Base-by-base conservation (phyloP, 2,888 invertebrate species). In the Seladonia tumulorum region DNA sequence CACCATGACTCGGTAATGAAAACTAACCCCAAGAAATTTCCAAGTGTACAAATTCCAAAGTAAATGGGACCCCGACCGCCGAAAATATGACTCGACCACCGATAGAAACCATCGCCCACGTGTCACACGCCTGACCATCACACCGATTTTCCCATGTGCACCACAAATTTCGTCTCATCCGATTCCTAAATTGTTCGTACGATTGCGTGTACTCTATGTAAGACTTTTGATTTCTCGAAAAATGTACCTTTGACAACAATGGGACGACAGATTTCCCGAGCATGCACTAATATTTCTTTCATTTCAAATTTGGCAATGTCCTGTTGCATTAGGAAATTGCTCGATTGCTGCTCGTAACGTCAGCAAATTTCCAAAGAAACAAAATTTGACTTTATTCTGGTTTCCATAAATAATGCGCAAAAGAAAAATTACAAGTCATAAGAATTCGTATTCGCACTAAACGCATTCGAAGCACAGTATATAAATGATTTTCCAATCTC, bases 21-120 rank as follows among this genome's bases (percentile, higher is more conserved):
- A 86, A 82, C 83, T 88, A 87, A 90, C 90, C 88, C 78, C 76
- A 63, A 77, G 16, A 85, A 86, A 87, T 87, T 84, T 73, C 72
- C 76, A 90, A 87, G 88, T 84, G 53, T 35, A 76, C 78, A 78
- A 76, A 81, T 78, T 45, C 47, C 66, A 47, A 76, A 78, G 29
- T 80, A 71, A 78, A 76, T 71, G 39, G 42, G 22, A 29, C 14
- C 77, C 12, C 71, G 39, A n/a, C 49, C 49, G 71, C 47, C 49
- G 76, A 79, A 60, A 74, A 85, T 84, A 74, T 70, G 70, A 80
- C 73, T 60, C 79, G 39, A 35, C 14, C 78, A 18, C 45, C n/a
- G 35, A 39, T 25, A 29, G 2, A 63, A 82, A 8, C 14, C 63
- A 8, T 10, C 63, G 49, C 42, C 47, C 2, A 22, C 53, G 49